Evolutionary conservation across 2,797 vertebrate species (phyloP), one percentile per base, ranked within the genome.

Genomic region (Ispidina picta): DNA sequence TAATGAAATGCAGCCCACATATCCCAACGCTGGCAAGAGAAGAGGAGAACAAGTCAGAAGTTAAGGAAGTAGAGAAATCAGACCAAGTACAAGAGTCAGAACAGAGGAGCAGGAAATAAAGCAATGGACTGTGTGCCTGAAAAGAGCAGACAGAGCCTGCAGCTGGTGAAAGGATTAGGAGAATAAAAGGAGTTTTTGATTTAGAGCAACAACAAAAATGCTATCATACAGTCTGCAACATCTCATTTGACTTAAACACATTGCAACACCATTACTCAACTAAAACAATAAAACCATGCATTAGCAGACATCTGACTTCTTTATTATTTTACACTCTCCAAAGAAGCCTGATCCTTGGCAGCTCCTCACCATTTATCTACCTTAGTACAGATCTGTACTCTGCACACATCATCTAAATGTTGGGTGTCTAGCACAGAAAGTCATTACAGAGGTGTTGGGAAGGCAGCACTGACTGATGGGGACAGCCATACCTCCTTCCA

Each of bases 1-100:
- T 97, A 97, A 96, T 97, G 91, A 96, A 90, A 97, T 97, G 95
- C 96, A 95, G 87, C 78, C 95, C 92, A 59, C 96, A 91, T 94
- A 94, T 29, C 75, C 83, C 82, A 84, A 39, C 8, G 35, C 90
- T 96, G 96, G 96, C 96, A 96, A 91, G 87, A 76, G 81, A 63
- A 88, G 79, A 95, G 90, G 72, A 92, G 93, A 95, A 26, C 90
- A 76, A 95, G 95, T 96, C 96, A 94, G 88, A 91, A 95, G 91
- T 90, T 91, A 91, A 97, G 94, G 96, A 96, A 97, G 89, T 74
- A 62, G 91, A 93, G 86, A 92, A 95, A 89, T 93, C 79, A 71
- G 91, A 96, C 77, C 90, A 68, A 95, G 74, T 91, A 83, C 92
- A 94, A 86, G 90, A 96, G 82, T 91, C 92, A 91, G 89, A 95